These are phyloP conservation scores for Lissocephala sabroskyi DNA, from an alignment of 2,888 invertebrate species.

Conservation along the genomic window DNA sequence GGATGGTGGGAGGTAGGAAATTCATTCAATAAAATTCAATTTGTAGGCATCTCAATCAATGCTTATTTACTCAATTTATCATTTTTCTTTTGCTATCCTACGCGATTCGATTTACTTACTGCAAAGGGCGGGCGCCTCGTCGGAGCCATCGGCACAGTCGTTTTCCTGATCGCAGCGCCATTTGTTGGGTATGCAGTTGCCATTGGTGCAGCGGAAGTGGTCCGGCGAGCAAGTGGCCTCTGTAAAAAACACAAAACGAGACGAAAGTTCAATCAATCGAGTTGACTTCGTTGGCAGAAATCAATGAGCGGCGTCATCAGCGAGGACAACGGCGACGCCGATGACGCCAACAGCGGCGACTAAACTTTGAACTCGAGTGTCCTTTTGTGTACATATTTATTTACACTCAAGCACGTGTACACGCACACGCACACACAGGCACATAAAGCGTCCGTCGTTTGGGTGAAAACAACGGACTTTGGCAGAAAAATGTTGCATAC, in stretches of 20 bases:
- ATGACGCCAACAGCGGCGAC: too few species aligned
- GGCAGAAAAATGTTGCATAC: too few species aligned
- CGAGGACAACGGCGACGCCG: too few species aligned
- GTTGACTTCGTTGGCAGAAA: too few species aligned
- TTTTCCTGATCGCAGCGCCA: constrained; percentile 87
- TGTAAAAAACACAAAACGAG: constrained; percentile 38
- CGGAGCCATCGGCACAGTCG: constrained; percentile 87
- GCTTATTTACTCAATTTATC: background rate
- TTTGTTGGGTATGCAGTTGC: constrained; percentile 81
- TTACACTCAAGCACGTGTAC: too few species aligned
- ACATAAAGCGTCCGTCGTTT: too few species aligned
- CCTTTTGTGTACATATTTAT: too few species aligned
- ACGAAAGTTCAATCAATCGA: constrained; percentile 18
- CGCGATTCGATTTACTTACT: constrained; percentile 78
- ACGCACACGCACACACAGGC: too few species aligned
- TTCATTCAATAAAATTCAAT: constrained; percentile 1
- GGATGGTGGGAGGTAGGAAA: constrained; percentile 7
- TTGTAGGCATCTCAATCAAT: too few species aligned
- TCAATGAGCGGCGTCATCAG: too few species aligned
- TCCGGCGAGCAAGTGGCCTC: constrained; percentile 81
- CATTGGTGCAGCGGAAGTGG: constrained; percentile 83
- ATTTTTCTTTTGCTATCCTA: background rate
- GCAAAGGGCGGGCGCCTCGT: constrained; percentile 84
- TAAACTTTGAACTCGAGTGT: too few species aligned
- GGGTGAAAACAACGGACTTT: too few species aligned